Conservation (phyloP, 2,797 vertebrate species). For the Emydoidea blandingii region DNA sequence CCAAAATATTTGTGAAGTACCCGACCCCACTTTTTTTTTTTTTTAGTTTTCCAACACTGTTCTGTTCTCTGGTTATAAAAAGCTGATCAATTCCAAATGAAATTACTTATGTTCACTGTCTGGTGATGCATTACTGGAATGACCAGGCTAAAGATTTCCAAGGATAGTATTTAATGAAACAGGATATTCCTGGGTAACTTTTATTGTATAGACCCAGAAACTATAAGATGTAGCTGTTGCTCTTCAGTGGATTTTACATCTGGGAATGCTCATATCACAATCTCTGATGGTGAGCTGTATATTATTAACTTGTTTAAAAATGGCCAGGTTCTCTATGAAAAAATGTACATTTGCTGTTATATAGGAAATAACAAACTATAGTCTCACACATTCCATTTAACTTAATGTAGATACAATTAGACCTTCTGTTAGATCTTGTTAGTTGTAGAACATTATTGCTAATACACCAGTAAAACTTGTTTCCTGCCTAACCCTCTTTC, state of each 20-base stretch:
- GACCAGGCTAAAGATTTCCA: slow-evolving; percentile 32
- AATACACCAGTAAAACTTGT: background rate
- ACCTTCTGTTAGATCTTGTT: background rate
- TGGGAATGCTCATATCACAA: slow-evolving; percentile 54
- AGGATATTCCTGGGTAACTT: slow-evolving; percentile 62
- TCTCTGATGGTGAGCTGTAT: slow-evolving; percentile 46
- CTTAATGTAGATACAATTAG: background rate
- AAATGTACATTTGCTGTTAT: background rate
- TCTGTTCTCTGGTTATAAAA: slow-evolving; percentile 9
- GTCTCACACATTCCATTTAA: background rate
- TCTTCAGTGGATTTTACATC: background rate
- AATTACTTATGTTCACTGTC: slow-evolving; percentile 28
- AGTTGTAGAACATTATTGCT: background rate
- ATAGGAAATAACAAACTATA: slow-evolving; percentile 5
- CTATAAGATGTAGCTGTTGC: background rate
- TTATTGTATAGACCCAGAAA: slow-evolving; percentile 36
- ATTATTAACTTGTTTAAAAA: slow-evolving; percentile 45
- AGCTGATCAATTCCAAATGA: slow-evolving; percentile 19
- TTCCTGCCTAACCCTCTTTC: background rate
- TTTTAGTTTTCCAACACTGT: background rate
- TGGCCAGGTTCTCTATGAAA: slow-evolving; percentile 2
- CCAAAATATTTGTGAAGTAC: background rate
- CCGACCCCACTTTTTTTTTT: background rate
- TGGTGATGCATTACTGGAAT: slow-evolving; percentile 50
- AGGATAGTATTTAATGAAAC: slow-evolving; percentile 55